Conservation (phyloP, 2,888 invertebrate species). For the Venusia cambrica region DNA sequence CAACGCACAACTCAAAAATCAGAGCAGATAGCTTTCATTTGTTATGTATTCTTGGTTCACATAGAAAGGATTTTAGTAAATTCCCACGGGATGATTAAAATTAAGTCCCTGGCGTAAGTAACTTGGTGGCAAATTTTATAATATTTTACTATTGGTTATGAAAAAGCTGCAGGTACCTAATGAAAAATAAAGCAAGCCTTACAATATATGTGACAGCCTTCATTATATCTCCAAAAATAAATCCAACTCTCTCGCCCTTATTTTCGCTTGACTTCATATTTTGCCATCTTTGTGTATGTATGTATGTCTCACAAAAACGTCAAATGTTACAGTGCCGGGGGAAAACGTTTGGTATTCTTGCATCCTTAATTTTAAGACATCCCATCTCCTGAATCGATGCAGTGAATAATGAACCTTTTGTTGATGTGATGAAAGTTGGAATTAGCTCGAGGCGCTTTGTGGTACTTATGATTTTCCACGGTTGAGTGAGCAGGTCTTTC, state of each 20-base stretch:
- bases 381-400: constrained; percentile 20
- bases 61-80: no score
- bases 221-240: not conserved
- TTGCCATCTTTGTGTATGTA: constrained; percentile 69
- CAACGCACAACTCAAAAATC: no score
- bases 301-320: constrained; percentile 75
- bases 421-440: not conserved
- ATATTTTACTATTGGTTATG: no score
- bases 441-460: constrained; percentile 13
- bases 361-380: constrained; percentile 27
- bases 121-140: no score
- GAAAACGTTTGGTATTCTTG: constrained; percentile 77
- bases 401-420: constrained; percentile 26
- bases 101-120: no score
- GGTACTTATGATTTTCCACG: constrained; percentile 50
- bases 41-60: no score
- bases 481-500: constrained; percentile 68
- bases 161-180: no score
- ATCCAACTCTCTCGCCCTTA: constrained; percentile 22
- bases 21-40: no score
- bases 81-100: no score
- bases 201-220: not conserved
- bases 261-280: constrained; percentile 58
- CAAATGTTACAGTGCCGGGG: constrained; percentile 78
- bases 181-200: no score